Conservation (phyloP, 2,888 invertebrate genomes). For the Eupithecia abbreviata region DNA sequence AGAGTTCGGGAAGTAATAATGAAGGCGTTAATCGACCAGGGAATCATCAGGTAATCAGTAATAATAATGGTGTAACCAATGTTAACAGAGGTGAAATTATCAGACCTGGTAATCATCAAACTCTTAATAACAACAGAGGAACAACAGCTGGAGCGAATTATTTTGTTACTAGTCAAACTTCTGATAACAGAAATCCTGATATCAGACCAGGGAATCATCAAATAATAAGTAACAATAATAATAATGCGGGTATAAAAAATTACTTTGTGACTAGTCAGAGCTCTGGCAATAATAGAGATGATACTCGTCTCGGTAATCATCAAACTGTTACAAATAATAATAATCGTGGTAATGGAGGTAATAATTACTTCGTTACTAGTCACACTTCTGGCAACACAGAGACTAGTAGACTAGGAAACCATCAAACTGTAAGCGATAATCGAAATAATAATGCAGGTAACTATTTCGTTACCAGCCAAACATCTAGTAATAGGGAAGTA, state of each 20-base stretch:
- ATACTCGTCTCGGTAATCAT: constrained; percentile 16
- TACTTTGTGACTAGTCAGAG: constrained; percentile 22
- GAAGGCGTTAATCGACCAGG: constrained; percentile 1
- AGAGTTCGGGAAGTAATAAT: not conserved
- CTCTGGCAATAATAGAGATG: constrained; percentile 16
- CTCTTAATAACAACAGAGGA: not conserved
- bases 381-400: constrained; percentile 19
- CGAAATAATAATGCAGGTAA: constrained; percentile 15
- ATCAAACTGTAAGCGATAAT: constrained; percentile 23
- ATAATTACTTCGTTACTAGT: constrained; percentile 19
- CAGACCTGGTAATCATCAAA: constrained; percentile 20
- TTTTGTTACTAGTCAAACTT: constrained; percentile 22
- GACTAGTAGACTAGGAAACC: constrained; percentile 21
- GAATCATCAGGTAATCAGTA: constrained; percentile 6
- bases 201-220: constrained; percentile 17
- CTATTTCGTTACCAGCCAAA: constrained; percentile 29
- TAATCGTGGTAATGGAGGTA: not conserved
- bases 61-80: not conserved
- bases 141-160: constrained; percentile 6
- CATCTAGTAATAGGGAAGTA: constrained; percentile 14
- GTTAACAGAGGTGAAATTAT: constrained; percentile 9
- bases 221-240: constrained; percentile 7
- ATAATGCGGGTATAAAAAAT: constrained; percentile 3
- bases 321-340: constrained; percentile 12
- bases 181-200: not conserved